These are phyloP conservation scores for Equus quagga DNA, from an alignment of 2,113 vertebrate genomes.

Conservation along the genomic window DNA sequence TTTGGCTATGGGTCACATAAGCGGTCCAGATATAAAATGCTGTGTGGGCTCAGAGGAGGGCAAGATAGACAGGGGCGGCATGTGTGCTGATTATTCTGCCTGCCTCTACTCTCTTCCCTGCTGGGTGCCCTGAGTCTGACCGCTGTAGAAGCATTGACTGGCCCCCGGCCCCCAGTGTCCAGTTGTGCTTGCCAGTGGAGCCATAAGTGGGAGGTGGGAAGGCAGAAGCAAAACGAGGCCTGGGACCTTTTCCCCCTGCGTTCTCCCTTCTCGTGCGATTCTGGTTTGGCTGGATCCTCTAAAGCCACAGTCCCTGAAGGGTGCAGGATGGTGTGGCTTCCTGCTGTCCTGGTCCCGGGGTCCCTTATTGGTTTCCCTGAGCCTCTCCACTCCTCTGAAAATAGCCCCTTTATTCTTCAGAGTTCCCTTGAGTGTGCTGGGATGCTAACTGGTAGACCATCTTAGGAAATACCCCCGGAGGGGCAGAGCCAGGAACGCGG, in stretches of 20 bases:
- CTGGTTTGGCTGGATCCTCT: not conserved
- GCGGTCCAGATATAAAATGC: not conserved
- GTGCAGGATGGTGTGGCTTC: not conserved
- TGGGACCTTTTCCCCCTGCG: not conserved
- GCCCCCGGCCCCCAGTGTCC: not conserved
- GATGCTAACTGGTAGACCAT: not conserved
- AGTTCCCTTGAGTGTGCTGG: not conserved
- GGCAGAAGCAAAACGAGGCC: not conserved
- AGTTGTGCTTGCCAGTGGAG: not conserved
- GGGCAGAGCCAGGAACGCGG: not conserved
- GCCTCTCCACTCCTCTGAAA: not conserved
- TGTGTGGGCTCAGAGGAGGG: not conserved
- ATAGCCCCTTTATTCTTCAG: not conserved
- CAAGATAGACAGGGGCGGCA: not conserved
- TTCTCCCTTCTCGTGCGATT: not conserved
- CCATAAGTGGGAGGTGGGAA: not conserved
- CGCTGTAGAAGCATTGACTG: fast-evolving
- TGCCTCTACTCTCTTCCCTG: not conserved
- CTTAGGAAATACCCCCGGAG: not conserved
- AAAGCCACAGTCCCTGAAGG: not conserved
- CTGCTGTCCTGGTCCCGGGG: not conserved
- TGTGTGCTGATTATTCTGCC: too few relatives aligned
- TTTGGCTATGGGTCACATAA: not conserved
- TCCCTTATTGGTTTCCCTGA: not conserved
- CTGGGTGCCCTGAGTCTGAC: not conserved